Evolutionary conservation across 2,113 vertebrate genomes (phyloP), one percentile per base, ranked within the genome.

Genomic region (Xiphophorus couchianus): DNA sequence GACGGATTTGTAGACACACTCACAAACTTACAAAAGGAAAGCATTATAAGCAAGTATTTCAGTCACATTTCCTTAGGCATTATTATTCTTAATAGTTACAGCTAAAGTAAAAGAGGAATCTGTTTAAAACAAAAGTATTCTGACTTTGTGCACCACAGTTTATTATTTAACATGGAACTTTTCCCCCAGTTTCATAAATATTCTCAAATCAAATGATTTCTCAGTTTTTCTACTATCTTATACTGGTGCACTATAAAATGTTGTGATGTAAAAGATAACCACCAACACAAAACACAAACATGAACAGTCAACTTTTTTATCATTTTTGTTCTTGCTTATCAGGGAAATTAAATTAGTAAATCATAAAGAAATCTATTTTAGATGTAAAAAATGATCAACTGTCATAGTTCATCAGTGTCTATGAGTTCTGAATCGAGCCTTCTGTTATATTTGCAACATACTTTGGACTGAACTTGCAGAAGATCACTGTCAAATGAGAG

Each of bases 391-490:
- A 42, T 15, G 3, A 42, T 42, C 14, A 15, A 15, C 39, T 15
- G 39, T 42, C 39, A 42, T 42, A 29, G 61, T 29, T 62, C 13
- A 29, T 62, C 5, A 6, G 14, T 1, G n/a, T 27, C 25, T n/a
- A 33, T n/a, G 2, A 80, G 30, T 81, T 70, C 29, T 74, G 44
- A 19, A 48, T 58, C 2, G 25, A 7, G 51, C 35, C 62, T 71
- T 73, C 62, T 63, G 51, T 0, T 12, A 44, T 17, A 48, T 33
- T 78, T 15, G 66, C 51, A 51, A 60, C 77, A 79, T 60, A 74
- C 62, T 58, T 51, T 15, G 35, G 25, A 31, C 63, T 76, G 35
- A 44, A 17, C 37, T 82, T 66, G 30, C 62, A 2, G n/a, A 73
- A 39, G 44, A 66, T 54, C 65, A 60, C 30, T 42, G 67, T 58